phyloP scores from a whole-genome alignment of 1,140 invertebrate genomes.

The Drosophila setifemur region DNA sequence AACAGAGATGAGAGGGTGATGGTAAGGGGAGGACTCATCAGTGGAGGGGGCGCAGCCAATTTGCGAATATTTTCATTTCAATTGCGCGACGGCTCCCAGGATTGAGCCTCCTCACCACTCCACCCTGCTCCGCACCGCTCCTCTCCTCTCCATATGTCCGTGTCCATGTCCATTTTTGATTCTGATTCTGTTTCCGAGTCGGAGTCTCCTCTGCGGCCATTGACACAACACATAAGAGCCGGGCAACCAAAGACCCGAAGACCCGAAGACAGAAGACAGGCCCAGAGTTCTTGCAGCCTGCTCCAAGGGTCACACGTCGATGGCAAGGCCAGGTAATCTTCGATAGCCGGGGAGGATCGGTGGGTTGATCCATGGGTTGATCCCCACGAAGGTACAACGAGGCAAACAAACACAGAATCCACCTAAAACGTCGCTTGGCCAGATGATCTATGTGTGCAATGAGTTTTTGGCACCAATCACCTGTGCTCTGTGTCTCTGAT shows the following conservation, averaged over 20 bases:
- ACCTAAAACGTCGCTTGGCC: constrained; percentile 63
- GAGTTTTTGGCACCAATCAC: constrained; percentile 49
- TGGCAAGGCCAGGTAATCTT: constrained; percentile 20
- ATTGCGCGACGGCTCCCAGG: constrained; percentile 63
- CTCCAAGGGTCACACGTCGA: constrained; percentile 34
- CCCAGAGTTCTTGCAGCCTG: constrained; percentile 1
- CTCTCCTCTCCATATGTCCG: neutral
- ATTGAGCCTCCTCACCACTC: constrained; percentile 36
- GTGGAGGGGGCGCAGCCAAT: constrained; percentile 69
- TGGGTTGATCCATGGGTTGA: no score
- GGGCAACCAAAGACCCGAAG: neutral
- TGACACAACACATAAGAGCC: constrained; percentile 57
- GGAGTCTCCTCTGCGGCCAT: constrained; percentile 49
- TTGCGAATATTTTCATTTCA: constrained; percentile 82
- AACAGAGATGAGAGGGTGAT: no score
- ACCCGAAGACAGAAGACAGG: constrained; percentile 30
- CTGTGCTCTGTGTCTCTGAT: constrained; percentile 30
- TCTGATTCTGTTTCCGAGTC: neutral
- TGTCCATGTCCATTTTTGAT: constrained; percentile 21
- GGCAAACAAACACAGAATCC: constrained; percentile 16
- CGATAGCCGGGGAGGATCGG: neutral
- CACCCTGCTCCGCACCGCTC: neutral
- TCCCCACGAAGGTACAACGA: constrained; percentile 25
- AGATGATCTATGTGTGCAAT: constrained; percentile 58
- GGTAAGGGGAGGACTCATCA: constrained; percentile 16